phyloP scores from a whole-genome alignment of 2,888 invertebrate species.

The Koerneria pararmatus region DNA sequence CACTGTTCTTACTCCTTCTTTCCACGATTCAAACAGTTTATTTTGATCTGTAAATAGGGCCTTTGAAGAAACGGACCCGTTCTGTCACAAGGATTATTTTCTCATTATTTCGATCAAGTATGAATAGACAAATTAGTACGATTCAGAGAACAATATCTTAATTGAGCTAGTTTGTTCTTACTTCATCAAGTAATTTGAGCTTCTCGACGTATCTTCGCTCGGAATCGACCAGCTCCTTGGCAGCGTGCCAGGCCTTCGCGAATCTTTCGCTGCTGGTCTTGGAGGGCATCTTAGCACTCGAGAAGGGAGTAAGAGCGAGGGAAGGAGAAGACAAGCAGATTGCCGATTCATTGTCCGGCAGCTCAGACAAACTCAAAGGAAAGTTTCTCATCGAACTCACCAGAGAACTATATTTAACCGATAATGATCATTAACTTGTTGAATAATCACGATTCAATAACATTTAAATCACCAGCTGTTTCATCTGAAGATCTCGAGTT shows the following conservation, averaged over 20 bases:
- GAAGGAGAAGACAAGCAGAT: too few relatives aligned
- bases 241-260: slow-evolving; percentile 63
- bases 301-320: too few relatives aligned
- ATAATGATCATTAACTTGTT: too few relatives aligned
- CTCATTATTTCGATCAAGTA: neutral
- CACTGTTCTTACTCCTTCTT: slow-evolving; percentile 13
- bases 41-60: neutral
- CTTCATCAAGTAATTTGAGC: slow-evolving; percentile 69
- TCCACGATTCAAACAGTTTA: neutral
- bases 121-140: neutral
- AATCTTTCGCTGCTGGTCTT: too few relatives aligned
- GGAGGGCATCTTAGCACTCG: too few relatives aligned
- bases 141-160: neutral
- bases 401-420: too few relatives aligned
- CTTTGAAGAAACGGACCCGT: neutral
- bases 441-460: too few relatives aligned
- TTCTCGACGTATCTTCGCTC: slow-evolving; percentile 69
- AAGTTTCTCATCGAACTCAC: too few relatives aligned
- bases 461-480: too few relatives aligned
- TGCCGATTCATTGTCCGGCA: slow-evolving; percentile 39
- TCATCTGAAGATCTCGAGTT: too few relatives aligned
- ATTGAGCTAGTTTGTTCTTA: slow-evolving; percentile 42
- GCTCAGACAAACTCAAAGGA: neutral
- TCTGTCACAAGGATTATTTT: neutral
- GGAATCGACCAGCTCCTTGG: slow-evolving; percentile 68